These are phyloP conservation scores for Polietes domitor DNA, from an alignment of 2,888 invertebrate genomes.

Conservation along the genomic window DNA sequence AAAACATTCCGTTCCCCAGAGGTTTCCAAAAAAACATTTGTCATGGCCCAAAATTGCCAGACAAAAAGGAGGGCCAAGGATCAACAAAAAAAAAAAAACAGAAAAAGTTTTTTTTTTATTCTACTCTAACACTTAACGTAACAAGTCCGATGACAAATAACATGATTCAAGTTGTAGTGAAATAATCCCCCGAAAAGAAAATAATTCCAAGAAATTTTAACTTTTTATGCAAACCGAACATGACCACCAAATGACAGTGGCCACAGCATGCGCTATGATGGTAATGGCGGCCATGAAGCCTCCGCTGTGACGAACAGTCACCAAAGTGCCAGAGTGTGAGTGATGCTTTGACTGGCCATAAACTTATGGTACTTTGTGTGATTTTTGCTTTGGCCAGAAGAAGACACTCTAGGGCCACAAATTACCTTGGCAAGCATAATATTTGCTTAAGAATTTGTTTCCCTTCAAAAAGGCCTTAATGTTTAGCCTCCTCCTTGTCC, in stretches of 20 bases:
- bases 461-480: no score
- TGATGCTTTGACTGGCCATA: slow-evolving; percentile 35
- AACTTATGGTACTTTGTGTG: slow-evolving; percentile 41
- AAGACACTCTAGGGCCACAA: slow-evolving; percentile 17
- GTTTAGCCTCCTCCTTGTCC: not conserved
- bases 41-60: not conserved
- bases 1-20: slow-evolving; percentile 17
- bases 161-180: not conserved
- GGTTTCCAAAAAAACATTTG: slow-evolving; percentile 19
- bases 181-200: not conserved
- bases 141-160: slow-evolving; percentile 25
- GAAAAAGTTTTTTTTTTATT: not conserved
- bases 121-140: slow-evolving; percentile 15
- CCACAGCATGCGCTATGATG: not conserved
- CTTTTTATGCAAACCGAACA: not conserved
- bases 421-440: slow-evolving; percentile 39
- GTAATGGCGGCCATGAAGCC: not conserved
- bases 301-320: not conserved
- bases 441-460: slow-evolving; percentile 28
- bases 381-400: slow-evolving; percentile 8
- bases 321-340: not conserved
- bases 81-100: not conserved
- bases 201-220: not conserved
- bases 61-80: not conserved
- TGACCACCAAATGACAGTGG: not conserved